phyloP scores from a whole-genome alignment of 2,888 invertebrate species.

The Orthosia incerta region DNA sequence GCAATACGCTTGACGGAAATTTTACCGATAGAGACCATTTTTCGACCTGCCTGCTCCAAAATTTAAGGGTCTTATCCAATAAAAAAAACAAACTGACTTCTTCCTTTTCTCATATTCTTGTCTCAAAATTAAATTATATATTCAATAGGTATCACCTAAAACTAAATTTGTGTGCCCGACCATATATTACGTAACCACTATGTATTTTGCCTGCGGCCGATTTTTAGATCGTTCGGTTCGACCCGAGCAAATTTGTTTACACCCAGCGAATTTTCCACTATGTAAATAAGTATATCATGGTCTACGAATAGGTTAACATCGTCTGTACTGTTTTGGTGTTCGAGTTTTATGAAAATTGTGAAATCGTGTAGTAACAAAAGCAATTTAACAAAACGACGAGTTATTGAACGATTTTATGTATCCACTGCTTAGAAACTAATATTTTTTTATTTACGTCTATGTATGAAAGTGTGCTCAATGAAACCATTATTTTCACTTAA shows the following conservation, averaged over 20 bases:
- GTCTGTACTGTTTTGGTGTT: not conserved
- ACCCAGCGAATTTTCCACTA: constrained; percentile 58
- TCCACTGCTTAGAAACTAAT: no score
- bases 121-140: constrained; percentile 39
- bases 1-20: no score
- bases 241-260: constrained; percentile 48
- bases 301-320: constrained; percentile 43
- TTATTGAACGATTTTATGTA: no score
- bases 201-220: constrained; percentile 57
- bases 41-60: not conserved
- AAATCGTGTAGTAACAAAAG: not conserved
- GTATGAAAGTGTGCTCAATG: no score
- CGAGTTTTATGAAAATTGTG: not conserved
- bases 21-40: no score
- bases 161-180: constrained; percentile 42
- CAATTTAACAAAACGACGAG: not conserved
- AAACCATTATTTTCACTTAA: no score
- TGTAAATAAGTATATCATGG: constrained; percentile 51
- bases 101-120: not conserved
- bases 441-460: no score
- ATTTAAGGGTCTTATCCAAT: not conserved
- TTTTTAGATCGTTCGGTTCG: constrained; percentile 44
- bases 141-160: constrained; percentile 31
- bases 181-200: constrained; percentile 40
- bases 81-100: not conserved